Evolutionary conservation across 92 coral and sea anemone species (phyloP).

Genomic region (Diadumene lineata): DNA sequence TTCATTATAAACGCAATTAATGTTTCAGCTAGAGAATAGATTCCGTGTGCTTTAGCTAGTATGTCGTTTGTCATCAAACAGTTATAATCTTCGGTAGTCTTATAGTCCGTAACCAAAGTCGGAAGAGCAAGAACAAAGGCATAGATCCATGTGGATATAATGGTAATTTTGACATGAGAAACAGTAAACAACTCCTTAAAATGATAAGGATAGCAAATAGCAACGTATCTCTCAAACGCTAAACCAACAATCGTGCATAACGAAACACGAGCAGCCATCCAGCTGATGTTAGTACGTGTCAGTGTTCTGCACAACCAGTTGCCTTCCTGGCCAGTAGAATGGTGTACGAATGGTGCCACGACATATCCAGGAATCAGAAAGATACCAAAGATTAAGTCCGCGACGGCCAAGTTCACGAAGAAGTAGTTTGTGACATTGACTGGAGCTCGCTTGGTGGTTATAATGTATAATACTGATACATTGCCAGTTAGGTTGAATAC

Average conservation of each 20-base stretch:
- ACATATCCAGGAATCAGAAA: neutral
- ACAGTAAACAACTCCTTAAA: neutral
- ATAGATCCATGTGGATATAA: neutral
- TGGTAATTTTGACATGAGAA: neutral
- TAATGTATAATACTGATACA: neutral
- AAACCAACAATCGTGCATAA: constrained; percentile 1
- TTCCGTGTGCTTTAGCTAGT: no score
- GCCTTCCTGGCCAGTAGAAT: neutral
- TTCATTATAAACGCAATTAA: no score
- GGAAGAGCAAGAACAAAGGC: no score
- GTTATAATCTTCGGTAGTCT: no score
- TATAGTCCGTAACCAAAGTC: no score
- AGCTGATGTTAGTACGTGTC: neutral
- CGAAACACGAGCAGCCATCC: constrained; percentile 2
- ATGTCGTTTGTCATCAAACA: no score
- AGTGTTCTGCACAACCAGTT: neutral
- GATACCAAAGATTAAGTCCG: constrained; percentile 1
- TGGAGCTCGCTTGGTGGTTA: neutral
- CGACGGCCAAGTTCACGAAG: neutral
- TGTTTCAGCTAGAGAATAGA: no score
- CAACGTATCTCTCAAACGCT: neutral
- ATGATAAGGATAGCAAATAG: neutral
- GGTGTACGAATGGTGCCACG: no score
- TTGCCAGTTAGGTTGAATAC: constrained; percentile 6
- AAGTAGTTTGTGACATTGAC: neutral